Evolutionary conservation across 2,888 invertebrate genomes (phyloP).

Genomic region (Chrysolina oricalcia): DNA sequence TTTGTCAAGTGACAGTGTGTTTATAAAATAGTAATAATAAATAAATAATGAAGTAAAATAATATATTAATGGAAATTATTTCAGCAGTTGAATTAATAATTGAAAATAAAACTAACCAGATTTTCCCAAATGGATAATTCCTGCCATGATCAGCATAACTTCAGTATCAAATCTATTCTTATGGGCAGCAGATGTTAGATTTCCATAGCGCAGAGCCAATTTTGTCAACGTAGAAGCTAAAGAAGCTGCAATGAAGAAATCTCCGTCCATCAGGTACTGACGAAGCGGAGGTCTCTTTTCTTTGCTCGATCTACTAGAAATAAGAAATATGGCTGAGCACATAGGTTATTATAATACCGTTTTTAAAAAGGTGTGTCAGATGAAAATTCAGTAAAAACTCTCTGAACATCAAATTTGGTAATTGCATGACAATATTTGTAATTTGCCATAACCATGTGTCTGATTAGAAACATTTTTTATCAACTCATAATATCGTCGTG

Average conservation of each 20-base stretch:
- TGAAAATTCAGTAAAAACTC: no score
- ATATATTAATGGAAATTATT: no score
- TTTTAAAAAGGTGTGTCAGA: no score
- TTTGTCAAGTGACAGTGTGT: no score
- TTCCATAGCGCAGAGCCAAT: constrained; percentile 84
- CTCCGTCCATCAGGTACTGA: constrained; percentile 92
- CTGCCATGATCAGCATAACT: constrained; percentile 91
- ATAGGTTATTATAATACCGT: no score
- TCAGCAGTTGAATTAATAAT: not conserved
- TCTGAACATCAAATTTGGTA: no score
- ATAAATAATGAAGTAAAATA: no score
- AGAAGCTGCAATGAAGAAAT: constrained; percentile 96
- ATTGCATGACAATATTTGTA: no score
- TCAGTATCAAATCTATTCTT: constrained; percentile 81
- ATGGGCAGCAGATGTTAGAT: constrained; percentile 69
- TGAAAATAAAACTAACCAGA: constrained; percentile 73
- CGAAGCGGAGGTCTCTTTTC: constrained; percentile 87
- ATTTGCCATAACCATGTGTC: no score
- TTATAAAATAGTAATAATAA: no score
- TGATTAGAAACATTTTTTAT: no score
- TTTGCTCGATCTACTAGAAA: constrained; percentile 74
- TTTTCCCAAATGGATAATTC: constrained; percentile 89
- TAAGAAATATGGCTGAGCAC: not conserved
- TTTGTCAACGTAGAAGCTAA: constrained; percentile 94
- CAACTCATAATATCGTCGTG: no score